phyloP scores from a whole-genome alignment of 2,888 invertebrate species.

The Gari tellinella region DNA sequence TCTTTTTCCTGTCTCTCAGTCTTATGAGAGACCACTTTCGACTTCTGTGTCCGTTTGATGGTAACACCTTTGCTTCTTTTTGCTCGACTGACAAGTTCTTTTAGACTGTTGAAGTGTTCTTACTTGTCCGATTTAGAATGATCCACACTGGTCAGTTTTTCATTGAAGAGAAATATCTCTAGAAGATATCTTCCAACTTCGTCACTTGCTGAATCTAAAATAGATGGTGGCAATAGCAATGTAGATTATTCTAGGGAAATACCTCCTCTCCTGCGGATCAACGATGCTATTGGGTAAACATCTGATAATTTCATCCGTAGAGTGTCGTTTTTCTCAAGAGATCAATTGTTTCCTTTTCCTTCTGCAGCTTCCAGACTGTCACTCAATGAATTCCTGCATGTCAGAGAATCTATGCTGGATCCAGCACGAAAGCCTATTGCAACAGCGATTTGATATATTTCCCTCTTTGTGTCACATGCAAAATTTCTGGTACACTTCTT shows the following conservation, averaged over 20 bases:
- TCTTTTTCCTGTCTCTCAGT: neutral
- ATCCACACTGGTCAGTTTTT: neutral
- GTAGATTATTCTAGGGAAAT: conserved; percentile 9
- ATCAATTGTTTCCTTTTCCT: too few relatives aligned
- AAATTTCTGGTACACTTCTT: conserved; percentile 37
- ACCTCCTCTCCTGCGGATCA: conserved; percentile 24
- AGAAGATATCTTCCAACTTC: conserved; percentile 27
- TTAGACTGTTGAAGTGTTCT: conserved; percentile 9
- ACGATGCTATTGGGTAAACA: conserved; percentile 7
- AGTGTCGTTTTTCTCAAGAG: neutral
- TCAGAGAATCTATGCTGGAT: conserved; percentile 23
- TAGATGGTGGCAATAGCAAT: conserved; percentile 17
- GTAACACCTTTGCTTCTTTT: conserved; percentile 44
- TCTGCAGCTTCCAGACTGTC: conserved; percentile 17
- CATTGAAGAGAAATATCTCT: conserved; percentile 11
- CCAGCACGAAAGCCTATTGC: conserved; percentile 39
- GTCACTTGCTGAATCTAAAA: conserved; percentile 24
- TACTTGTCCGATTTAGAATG: neutral
- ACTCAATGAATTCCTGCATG: conserved; percentile 40
- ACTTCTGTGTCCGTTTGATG: conserved; percentile 31
- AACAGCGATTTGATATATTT: conserved; percentile 45
- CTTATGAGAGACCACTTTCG: neutral
- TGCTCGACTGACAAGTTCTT: conserved; percentile 18
- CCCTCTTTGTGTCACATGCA: conserved; percentile 50
- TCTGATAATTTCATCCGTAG: conserved; percentile 19